These are phyloP conservation scores for Hyles euphorbiae DNA, from an alignment of 1,140 invertebrate species.

Conservation along the genomic window DNA sequence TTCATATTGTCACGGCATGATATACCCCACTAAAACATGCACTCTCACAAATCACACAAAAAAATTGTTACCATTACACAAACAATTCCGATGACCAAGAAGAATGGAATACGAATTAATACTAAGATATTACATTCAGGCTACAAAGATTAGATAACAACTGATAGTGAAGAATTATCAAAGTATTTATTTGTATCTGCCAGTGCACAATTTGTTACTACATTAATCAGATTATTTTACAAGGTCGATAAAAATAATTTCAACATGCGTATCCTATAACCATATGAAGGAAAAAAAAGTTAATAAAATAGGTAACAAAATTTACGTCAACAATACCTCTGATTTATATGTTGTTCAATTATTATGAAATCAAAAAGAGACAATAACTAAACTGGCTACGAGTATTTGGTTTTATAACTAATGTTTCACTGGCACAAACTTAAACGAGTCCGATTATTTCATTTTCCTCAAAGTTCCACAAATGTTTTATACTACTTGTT, in stretches of 20 bases:
- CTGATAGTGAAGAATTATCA: constrained; percentile 60
- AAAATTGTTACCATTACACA: constrained; percentile 24
- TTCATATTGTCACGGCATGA: constrained; percentile 45
- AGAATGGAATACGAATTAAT: constrained; percentile 47
- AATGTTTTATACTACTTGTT: too few relatives aligned
- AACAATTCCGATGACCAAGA: constrained; percentile 32
- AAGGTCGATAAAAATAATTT: constrained; percentile 13
- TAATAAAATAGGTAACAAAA: too few relatives aligned
- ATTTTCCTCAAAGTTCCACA: too few relatives aligned
- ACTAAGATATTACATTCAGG: constrained; percentile 59
- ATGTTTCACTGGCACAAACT: too few relatives aligned
- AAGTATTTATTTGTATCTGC: constrained; percentile 30
- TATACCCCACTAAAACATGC: constrained; percentile 20
- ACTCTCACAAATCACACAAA: constrained; percentile 20
- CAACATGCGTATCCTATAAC: too few relatives aligned
- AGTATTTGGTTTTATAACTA: too few relatives aligned
- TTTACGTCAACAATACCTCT: too few relatives aligned
- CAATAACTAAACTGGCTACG: too few relatives aligned
- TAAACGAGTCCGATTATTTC: too few relatives aligned
- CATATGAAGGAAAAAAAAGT: too few relatives aligned
- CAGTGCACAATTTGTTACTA: constrained; percentile 15
- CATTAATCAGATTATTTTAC: constrained; percentile 14
- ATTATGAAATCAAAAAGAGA: too few relatives aligned
- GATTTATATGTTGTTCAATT: too few relatives aligned
- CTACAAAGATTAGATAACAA: constrained; percentile 61